These are phyloP conservation scores for Cyclopterus lumpus DNA, from an alignment of 2,797 vertebrate species.

Conservation along the genomic window DNA sequence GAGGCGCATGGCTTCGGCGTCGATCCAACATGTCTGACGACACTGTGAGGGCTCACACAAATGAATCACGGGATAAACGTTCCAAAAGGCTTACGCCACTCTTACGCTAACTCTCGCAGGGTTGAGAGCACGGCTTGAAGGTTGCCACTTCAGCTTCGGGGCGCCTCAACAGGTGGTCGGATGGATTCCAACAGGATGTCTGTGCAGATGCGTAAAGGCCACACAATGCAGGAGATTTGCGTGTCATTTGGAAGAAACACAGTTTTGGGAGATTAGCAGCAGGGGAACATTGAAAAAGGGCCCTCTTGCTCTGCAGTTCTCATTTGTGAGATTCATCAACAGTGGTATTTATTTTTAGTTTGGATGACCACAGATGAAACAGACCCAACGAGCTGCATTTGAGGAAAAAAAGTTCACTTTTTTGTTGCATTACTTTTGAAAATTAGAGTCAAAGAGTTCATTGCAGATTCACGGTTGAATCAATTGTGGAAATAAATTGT, in stretches of 20 bases:
- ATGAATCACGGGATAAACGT: neutral
- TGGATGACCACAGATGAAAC: neutral
- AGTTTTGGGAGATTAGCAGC: slow-evolving; percentile 19
- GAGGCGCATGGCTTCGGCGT: slow-evolving; percentile 4
- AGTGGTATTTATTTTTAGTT: neutral
- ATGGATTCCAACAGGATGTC: slow-evolving; percentile 30
- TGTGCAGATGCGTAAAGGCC: slow-evolving; percentile 11
- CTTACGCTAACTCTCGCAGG: slow-evolving; percentile 10
- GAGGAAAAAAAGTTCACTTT: neutral
- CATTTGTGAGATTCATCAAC: neutral
- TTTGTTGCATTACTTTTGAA: neutral
- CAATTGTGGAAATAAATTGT: neutral
- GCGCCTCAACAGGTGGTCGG: slow-evolving; percentile 54
- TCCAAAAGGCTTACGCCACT: slow-evolving; percentile 23
- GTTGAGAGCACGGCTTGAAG: slow-evolving; percentile 27
- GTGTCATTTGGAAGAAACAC: slow-evolving; percentile 2
- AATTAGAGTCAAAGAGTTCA: slow-evolving; percentile 6
- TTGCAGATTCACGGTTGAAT: neutral
- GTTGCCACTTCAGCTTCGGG: slow-evolving; percentile 21
- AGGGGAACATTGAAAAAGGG: neutral
- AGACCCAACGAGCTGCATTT: neutral
- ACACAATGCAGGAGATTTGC: slow-evolving; percentile 8
- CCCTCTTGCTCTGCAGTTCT: neutral
- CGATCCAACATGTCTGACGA: slow-evolving; percentile 17
- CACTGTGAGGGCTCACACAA: neutral